Evolutionary conservation across 2,797 vertebrate genomes (phyloP).

Genomic region (Orestias chungarensis): DNA sequence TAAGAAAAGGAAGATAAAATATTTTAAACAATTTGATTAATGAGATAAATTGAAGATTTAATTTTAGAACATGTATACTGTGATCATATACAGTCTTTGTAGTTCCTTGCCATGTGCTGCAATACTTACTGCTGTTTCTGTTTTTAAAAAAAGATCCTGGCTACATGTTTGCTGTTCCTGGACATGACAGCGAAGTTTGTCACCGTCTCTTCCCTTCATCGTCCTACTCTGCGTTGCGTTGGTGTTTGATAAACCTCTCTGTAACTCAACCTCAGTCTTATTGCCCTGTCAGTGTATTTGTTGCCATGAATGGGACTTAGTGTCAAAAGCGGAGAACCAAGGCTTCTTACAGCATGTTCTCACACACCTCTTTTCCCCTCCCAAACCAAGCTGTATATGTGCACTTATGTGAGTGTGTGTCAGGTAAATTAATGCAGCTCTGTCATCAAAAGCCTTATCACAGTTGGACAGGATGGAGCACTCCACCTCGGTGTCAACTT

Average conservation of each 20-base stretch:
- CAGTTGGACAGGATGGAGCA: slow-evolving; percentile 77
- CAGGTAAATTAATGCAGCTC: slow-evolving; percentile 70
- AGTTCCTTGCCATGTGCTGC: slow-evolving; percentile 1
- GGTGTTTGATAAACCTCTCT: slow-evolving; percentile 57
- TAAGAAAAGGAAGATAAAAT: neutral
- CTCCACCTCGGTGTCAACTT: slow-evolving; percentile 77
- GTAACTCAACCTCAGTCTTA: slow-evolving; percentile 48
- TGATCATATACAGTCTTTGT: neutral
- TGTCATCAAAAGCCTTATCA: slow-evolving; percentile 77
- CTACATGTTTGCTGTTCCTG: slow-evolving; percentile 17
- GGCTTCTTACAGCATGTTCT: slow-evolving; percentile 72
- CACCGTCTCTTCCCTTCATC: slow-evolving; percentile 33
- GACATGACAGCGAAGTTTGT: slow-evolving; percentile 49
- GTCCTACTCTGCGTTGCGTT: slow-evolving; percentile 61
- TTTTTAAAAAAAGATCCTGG: neutral
- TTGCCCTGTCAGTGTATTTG: slow-evolving; percentile 65
- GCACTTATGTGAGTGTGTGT: slow-evolving; percentile 53
- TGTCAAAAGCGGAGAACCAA: slow-evolving; percentile 69
- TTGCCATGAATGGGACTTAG: slow-evolving; percentile 80
- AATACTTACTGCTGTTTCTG: slow-evolving; percentile 8
- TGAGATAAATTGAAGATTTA: neutral
- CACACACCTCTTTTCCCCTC: slow-evolving; percentile 69
- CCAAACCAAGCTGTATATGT: slow-evolving; percentile 45
- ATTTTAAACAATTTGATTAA: neutral
- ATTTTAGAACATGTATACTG: neutral